Percentiles rank a stretch among this genome's conserved stretches.
Evolutionary conservation across 2,113 vertebrate species (phyloP).

Genomic region (Gorilla gorilla): DNA sequence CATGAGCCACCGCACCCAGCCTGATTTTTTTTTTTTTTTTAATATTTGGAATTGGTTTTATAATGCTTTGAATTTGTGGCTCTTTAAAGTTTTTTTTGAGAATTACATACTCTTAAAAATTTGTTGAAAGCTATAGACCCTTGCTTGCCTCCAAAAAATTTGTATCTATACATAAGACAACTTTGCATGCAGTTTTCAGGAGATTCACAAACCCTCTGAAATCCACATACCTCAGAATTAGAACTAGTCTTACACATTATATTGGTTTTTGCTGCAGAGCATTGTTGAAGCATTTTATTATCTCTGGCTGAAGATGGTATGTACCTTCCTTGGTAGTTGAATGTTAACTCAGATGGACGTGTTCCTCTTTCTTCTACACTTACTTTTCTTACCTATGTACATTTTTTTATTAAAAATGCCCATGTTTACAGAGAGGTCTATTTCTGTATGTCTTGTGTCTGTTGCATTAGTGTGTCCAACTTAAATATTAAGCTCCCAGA

Average conservation of each 20-base stretch:
- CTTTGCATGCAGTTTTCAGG: conserved; percentile 1
- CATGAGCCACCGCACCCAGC: too few relatives aligned
- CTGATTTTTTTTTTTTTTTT: not conserved
- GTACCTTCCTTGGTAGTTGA: not conserved
- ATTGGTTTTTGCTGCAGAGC: not conserved
- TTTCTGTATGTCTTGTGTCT: conserved; percentile 12
- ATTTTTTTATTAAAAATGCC: not conserved
- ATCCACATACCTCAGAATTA: not conserved
- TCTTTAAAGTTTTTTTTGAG: not conserved
- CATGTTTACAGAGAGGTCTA: conserved; percentile 26
- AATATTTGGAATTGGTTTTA: conserved; percentile 11
- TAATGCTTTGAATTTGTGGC: not conserved
- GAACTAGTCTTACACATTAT: not conserved
- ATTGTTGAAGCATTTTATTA: not conserved
- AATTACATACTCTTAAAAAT: not conserved
- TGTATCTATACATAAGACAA: not conserved
- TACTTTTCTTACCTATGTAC: not conserved
- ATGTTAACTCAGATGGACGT: not conserved
- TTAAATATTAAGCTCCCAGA: not conserved
- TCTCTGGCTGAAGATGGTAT: not conserved
- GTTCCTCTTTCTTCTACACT: not conserved
- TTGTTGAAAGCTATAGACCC: not conserved
- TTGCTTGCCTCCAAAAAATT: conserved; percentile 7
- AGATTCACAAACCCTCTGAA: not conserved
- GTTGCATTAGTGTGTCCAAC: not conserved